Evolutionary conservation across 2,888 invertebrate species (phyloP).

Genomic region (Deroplatys truncata): DNA sequence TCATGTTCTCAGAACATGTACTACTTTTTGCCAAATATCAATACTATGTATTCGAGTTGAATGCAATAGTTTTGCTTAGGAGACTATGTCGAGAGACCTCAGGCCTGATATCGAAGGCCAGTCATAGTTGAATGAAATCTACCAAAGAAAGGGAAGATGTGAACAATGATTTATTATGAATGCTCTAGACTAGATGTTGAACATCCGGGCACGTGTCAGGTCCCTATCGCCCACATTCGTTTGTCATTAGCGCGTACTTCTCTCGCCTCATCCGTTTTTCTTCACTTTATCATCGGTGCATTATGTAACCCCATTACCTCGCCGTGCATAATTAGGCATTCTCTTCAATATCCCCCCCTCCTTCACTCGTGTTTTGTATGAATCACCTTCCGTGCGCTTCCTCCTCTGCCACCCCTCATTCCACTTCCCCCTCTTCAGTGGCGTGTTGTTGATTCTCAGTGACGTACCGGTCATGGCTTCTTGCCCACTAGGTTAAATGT

Average conservation of each 20-base stretch:
- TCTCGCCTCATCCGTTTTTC: not conserved
- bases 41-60: too few species aligned
- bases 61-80: too few species aligned
- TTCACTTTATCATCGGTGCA: not conserved
- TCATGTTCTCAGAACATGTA: too few species aligned
- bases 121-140: too few species aligned
- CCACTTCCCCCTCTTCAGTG: slow-evolving; percentile 7
- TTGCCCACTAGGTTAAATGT: not conserved
- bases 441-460: not conserved
- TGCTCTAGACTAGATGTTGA: not conserved
- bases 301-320: slow-evolving; percentile 2
- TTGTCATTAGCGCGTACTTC: not conserved
- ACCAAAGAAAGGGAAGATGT: too few species aligned
- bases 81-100: too few species aligned
- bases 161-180: too few species aligned
- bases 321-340: not conserved
- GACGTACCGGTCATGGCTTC: not conserved
- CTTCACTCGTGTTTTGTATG: not conserved
- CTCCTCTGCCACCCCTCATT: not conserved
- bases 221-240: not conserved
- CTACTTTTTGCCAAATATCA: too few species aligned
- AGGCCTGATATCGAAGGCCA: too few species aligned
- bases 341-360: not conserved
- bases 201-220: not conserved
- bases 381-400: not conserved